Percentiles rank a stretch among this genome's conserved stretches.
Conservation (phyloP, 2,888 invertebrate genomes). For the Cheiracanthium punctorium region DNA sequence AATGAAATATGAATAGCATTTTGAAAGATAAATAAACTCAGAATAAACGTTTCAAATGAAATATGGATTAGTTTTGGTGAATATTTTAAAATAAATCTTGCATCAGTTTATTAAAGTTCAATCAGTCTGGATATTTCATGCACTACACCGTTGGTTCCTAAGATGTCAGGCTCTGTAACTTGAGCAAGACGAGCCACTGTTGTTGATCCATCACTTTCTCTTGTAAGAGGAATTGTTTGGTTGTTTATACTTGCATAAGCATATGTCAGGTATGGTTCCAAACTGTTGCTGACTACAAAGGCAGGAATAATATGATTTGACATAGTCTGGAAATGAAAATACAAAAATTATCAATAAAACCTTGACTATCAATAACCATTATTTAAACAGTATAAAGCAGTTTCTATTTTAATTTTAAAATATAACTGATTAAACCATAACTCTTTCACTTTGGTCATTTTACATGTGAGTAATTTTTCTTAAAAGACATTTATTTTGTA, state of each 20-base stretch:
- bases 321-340: slow-evolving; percentile 35
- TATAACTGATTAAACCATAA: no score
- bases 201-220: slow-evolving; percentile 29
- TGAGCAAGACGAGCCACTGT: slow-evolving; percentile 43
- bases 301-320: slow-evolving; percentile 38
- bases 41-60: no score
- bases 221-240: slow-evolving; percentile 25
- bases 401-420: no score
- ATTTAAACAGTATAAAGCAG: no score
- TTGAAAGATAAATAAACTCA: no score
- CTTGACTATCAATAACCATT: no score
- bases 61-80: no score
- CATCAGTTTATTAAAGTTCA: slow-evolving; percentile 20
- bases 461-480: no score
- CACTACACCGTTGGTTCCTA: slow-evolving; percentile 30
- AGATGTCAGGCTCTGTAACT: slow-evolving; percentile 16
- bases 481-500: no score
- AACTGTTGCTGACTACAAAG: slow-evolving; percentile 38
- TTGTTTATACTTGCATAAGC: slow-evolving; percentile 18
- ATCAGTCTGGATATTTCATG: slow-evolving; percentile 48
- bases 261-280: slow-evolving; percentile 44
- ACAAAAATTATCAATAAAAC: neutral
- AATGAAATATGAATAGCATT: no score
- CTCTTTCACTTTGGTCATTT: no score
- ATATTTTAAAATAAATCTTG: no score